Percentiles rank a stretch among this genome's conserved stretches.
phyloP scores from a whole-genome alignment of 2,797 vertebrate genomes.

The Crax fasciolata region DNA sequence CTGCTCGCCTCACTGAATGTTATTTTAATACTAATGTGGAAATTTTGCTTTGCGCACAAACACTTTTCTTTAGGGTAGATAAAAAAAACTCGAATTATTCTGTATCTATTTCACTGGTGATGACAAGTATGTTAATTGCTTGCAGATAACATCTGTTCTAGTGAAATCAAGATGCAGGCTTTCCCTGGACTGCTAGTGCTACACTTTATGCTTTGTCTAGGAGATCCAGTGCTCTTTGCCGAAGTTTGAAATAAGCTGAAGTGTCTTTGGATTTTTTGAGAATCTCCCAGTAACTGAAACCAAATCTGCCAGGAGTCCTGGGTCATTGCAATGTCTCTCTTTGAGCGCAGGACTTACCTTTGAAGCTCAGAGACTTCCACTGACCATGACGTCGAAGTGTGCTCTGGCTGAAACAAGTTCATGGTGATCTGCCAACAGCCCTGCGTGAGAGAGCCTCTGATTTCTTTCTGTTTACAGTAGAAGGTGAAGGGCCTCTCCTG shows the following conservation, averaged over 20 bases:
- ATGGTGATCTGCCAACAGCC: constrained; percentile 82
- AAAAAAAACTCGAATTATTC: constrained; percentile 73
- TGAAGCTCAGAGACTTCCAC: constrained; percentile 87
- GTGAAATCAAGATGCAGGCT: constrained; percentile 85
- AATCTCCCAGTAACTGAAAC: constrained; percentile 90
- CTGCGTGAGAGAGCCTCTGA: constrained; percentile 78
- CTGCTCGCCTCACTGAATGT: constrained; percentile 69
- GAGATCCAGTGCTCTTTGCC: constrained; percentile 77
- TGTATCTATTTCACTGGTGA: constrained; percentile 84
- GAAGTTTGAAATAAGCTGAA: constrained; percentile 77
- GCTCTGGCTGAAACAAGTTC: constrained; percentile 85
- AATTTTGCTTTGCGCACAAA: constrained; percentile 78
- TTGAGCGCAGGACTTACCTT: constrained; percentile 90
- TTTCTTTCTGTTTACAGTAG: constrained; percentile 84
- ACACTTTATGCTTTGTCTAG: constrained; percentile 74
- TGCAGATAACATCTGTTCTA: constrained; percentile 90
- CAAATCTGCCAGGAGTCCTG: constrained; percentile 87
- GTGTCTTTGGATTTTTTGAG: constrained; percentile 82
- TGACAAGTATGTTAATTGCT: constrained; percentile 90
- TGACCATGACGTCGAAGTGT: constrained; percentile 89
- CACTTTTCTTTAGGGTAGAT: constrained; percentile 78
- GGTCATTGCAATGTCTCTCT: constrained; percentile 91
- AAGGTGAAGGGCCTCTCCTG: constrained; percentile 75
- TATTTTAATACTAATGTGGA: constrained; percentile 80
- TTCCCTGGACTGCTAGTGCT: constrained; percentile 75